Evolutionary conservation across 2,888 invertebrate genomes (phyloP), one percentile per base, ranked within the genome.

Genomic region (Noctua pronuba): DNA sequence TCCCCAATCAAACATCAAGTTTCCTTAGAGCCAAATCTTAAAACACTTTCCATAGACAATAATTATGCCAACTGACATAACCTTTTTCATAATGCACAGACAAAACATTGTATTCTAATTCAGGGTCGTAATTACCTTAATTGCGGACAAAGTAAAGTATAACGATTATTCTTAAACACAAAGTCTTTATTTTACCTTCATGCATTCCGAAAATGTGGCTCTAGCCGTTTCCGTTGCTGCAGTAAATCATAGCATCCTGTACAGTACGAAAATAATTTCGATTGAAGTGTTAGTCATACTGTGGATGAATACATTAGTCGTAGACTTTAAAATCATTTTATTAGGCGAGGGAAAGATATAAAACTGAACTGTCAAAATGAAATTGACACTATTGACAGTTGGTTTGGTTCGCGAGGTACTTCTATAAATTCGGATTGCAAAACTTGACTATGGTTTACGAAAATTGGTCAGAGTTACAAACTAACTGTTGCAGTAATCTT

Each of bases 221-320:
- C 65, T 69, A 71, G 66, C 77, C 62, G 64, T 88, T 85, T 88
- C 87, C 87, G 86, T 80, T 86, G 69, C 68, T 28, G 55, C 68
- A 55, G 60, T 76, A 77, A 85, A 85, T 79, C 88, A 88, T 77
- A 88, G 87, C 87, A 88, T 88, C 86, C 87, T 85, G 87, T 66
- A 38, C 24, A 62, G 69, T 80, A 79, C 84, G 62, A 85, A 85
- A 79, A 87, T 86, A 88, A 82, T 84, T 75, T 84, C 28, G 58
- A 68, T 79, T 73, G 79, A 74, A 79, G 70, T 73, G 62, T 86
- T 83, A 85, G 68, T 86, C 71, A 77, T 69, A 70, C 52, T n/a
- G 79, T 60, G 38, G 35, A 38, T 69, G 13, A 82, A 70, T n/a
- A 73, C 65, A 58, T 46, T 79, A 60, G 35, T 60, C 58, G 49